Percentiles rank a stretch among this genome's conserved stretches.
Conservation (phyloP, 2,113 vertebrate species). For the Naja naja region DNA sequence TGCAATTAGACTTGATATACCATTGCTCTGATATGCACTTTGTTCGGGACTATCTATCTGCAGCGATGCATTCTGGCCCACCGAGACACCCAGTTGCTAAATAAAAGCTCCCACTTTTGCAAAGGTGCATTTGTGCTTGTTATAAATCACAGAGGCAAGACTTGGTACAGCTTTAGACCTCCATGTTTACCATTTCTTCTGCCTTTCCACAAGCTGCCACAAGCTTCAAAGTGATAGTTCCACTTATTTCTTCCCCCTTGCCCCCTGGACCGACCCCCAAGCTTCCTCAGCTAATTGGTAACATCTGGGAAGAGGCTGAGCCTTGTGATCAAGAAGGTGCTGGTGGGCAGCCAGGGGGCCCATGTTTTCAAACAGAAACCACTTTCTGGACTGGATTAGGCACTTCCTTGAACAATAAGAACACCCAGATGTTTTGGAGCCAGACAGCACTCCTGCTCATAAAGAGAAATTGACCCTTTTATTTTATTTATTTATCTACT, state of each 20-base stretch:
- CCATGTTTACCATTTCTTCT: neutral
- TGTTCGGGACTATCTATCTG: neutral
- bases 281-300: neutral
- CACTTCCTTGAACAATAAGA: slow-evolving; percentile 17
- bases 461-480: slow-evolving; percentile 20
- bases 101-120: neutral
- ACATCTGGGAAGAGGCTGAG: rapidly evolving
- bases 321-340: neutral
- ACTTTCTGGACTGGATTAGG: slow-evolving; percentile 39
- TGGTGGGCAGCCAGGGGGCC: neutral
- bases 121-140: neutral
- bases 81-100: neutral
- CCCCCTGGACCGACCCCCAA: neutral
- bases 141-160: neutral
- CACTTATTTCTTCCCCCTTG: neutral
- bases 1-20: neutral
- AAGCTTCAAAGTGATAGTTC: neutral
- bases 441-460: neutral
- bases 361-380: slow-evolving; percentile 39
- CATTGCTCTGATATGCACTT: neutral
- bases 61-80: neutral
- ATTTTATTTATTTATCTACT: slow-evolving; percentile 15
- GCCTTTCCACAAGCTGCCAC: neutral
- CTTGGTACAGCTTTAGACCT: neutral
- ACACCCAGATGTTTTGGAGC: neutral